Conservation (phyloP, 1,140 invertebrate genomes). For the Bombus turneri region DNA sequence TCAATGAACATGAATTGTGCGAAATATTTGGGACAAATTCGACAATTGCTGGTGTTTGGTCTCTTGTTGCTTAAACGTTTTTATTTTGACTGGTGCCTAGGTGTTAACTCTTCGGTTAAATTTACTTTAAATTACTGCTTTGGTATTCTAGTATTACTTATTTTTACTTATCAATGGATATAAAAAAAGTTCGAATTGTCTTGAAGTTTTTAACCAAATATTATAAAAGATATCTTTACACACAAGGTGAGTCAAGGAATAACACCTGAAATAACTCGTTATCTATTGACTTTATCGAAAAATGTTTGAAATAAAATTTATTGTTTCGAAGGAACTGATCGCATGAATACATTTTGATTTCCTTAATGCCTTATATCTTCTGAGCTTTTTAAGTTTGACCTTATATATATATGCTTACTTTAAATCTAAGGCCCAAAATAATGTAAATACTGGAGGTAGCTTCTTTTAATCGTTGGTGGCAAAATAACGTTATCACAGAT, state of each 20-base stretch:
- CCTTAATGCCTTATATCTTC: no score
- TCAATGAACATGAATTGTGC: conserved; percentile 8
- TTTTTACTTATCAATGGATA: not conserved
- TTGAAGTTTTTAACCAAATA: not conserved
- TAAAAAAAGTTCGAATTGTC: not conserved
- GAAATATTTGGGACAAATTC: not conserved
- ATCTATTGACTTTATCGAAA: not conserved
- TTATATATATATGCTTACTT: no score
- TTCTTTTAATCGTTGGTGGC: no score
- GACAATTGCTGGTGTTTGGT: not conserved
- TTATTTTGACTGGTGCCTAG: not conserved
- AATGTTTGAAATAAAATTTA: not conserved
- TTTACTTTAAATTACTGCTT: not conserved
- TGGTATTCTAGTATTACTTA: not conserved
- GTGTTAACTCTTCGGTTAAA: not conserved
- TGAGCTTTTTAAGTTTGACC: no score
- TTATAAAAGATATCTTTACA: not conserved
- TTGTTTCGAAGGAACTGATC: not conserved
- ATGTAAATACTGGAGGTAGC: no score
- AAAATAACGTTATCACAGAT: no score
- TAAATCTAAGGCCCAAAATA: no score
- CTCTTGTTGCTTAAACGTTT: not conserved
- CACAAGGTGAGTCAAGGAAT: no score
- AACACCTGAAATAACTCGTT: not conserved
- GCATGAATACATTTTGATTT: no score